Base-by-base conservation (phyloP, 2,113 vertebrate species). In the Miniopterus natalensis region DNA sequence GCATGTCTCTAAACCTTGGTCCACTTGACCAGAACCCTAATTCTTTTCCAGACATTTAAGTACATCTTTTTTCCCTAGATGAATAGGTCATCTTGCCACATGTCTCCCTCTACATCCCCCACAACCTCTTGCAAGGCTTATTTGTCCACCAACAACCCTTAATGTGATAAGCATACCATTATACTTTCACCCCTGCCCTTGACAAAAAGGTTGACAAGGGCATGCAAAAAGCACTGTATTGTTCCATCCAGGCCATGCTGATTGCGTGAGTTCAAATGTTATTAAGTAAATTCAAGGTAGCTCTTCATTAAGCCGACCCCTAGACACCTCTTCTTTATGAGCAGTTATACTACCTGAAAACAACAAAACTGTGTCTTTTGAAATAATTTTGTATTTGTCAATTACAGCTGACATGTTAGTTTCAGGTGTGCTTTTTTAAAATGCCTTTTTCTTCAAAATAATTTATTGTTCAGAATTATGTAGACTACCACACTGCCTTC, bases 31-130 rank as follows among this genome's bases (percentile, higher is more conserved):
- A 90, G 70, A 78, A 81, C 31, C n/a, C 17, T 63, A 75, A 70
- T 93, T 84, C 7, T 77, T 75, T 75, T 73, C 55, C 25, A 79
- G 42, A 92, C 25, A 63, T 40, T 59, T 84, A 84, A 94, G 40
- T 27, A 65, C 5, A 86, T 93, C 42, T 17, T 29, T 81, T 17
- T 91, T 71, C 10, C 31, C 5, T 66, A 77, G 7, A 93, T 10
- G 78, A 68, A 84, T 12, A 40, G 17, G 71, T 51, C 36, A 78
- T 59, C 40, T 94, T 94, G 68, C 42, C 49, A 59, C 25, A 0
- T 45, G 11, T 89, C 18, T 51, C 14, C n/a, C 14, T 77, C 25
- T 87, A 21, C 23, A 59, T 65, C 14, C 65, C 11, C 23, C 40
- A 87, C n/a, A 84, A 61, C 29, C 7, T 92, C 53, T 75, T 49